These are phyloP conservation scores for Echinarachnius parma DNA, from an alignment of 53 echinoderm and acorn worm species.

Conservation along the genomic window DNA sequence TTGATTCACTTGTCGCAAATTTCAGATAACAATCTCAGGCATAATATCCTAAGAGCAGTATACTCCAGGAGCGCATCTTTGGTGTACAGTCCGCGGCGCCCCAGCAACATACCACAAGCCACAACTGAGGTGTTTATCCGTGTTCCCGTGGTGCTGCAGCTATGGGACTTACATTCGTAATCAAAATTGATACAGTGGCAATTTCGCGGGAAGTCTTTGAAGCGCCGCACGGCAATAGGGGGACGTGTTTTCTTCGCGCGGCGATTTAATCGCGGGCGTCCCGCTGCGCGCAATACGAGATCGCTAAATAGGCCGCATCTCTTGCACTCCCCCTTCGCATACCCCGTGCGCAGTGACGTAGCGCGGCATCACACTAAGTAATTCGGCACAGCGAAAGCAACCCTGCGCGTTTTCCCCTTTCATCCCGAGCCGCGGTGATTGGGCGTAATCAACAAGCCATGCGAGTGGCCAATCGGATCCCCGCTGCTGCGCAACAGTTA, in stretches of 20 bases:
- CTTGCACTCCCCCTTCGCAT: constrained; percentile 12
- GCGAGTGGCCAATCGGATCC: constrained; percentile 29
- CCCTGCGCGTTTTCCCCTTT: constrained; percentile 26
- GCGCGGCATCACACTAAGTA: too few species aligned
- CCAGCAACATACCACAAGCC: too few species aligned
- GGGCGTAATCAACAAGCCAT: constrained; percentile 37
- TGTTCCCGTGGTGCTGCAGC: too few species aligned
- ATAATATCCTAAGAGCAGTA: too few species aligned
- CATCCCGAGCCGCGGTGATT: constrained; percentile 34
- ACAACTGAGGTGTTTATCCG: too few species aligned
- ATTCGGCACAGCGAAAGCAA: constrained; percentile 28
- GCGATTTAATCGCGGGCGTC: constrained; percentile 31
- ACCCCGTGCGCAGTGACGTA: constrained; percentile 9
- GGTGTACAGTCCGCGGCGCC: too few species aligned
- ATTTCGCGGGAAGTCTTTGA: constrained; percentile 36
- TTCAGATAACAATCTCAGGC: too few species aligned
- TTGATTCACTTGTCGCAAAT: too few species aligned
- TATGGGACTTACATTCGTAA: too few species aligned
- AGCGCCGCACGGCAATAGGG: constrained; percentile 42
- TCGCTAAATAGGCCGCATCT: constrained; percentile 14
- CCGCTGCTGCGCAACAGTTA: constrained; percentile 41
- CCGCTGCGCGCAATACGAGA: constrained; percentile 37
- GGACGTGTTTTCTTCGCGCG: constrained; percentile 46
- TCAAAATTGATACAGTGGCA: constrained; percentile 48
- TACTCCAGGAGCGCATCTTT: too few species aligned